Percentiles rank a stretch among this genome's conserved stretches.
Conservation (phyloP, 2,113 vertebrate genomes). For the Opisthocomus hoazin region DNA sequence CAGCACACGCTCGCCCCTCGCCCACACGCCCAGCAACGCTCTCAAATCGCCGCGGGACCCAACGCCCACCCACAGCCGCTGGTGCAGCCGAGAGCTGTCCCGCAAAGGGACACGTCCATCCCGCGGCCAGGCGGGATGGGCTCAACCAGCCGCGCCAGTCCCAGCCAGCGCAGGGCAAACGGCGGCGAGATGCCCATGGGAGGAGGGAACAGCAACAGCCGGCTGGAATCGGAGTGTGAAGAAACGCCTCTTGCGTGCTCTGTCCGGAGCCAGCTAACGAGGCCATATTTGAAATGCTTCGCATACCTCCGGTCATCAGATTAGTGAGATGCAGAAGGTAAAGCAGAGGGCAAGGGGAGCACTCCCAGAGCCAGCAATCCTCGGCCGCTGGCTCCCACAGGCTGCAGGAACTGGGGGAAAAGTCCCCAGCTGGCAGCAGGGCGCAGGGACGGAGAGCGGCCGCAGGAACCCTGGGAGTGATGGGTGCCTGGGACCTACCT, state of each 20-base stretch:
- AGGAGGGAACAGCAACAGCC: neutral
- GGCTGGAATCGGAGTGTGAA: constrained; percentile 10
- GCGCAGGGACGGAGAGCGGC: fast-evolving
- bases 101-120: neutral
- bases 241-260: constrained; percentile 46
- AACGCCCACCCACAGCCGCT: fast-evolving
- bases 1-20: fast-evolving
- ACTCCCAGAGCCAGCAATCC: neutral
- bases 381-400: neutral
- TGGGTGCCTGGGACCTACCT: neutral
- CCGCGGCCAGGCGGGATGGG: fast-evolving
- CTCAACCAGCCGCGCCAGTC: fast-evolving
- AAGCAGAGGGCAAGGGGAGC: constrained; percentile 57
- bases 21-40: fast-evolving
- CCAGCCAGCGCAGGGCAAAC: fast-evolving
- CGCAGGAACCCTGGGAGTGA: fast-evolving
- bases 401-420: neutral
- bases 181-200: neutral
- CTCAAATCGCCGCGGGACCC: fast-evolving
- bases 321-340: constrained; percentile 63
- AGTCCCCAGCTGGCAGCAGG: neutral
- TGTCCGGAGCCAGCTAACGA: constrained; percentile 54
- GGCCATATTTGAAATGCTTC: constrained; percentile 63
- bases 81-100: neutral
- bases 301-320: constrained; percentile 65